phyloP scores from a whole-genome alignment of 2,888 invertebrate genomes.

The Clistopyga incitator region DNA sequence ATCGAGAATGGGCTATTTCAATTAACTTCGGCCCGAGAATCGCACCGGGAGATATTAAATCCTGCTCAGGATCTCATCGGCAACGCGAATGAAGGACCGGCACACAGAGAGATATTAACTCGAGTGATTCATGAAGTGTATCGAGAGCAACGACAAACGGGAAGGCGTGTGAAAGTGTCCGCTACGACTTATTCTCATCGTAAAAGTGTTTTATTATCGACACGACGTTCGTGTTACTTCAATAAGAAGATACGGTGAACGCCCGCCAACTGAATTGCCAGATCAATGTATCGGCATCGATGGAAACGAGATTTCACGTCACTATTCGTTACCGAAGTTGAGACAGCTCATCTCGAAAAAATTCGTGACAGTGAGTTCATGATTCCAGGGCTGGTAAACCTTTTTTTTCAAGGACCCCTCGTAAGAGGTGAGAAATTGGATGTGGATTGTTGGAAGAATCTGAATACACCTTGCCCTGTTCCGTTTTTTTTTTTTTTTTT shows the following conservation, averaged over 20 bases:
- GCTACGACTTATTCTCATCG: constrained; percentile 72
- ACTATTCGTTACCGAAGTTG: background rate
- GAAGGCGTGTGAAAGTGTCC: constrained; percentile 80
- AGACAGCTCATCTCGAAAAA: too few species aligned
- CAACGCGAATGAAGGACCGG: constrained; percentile 13
- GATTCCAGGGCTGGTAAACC: constrained; percentile 26
- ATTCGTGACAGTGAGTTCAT: too few species aligned
- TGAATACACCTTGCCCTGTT: constrained; percentile 20
- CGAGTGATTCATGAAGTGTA: constrained; percentile 68
- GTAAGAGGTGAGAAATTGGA: constrained; percentile 21
- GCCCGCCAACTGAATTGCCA: constrained; percentile 23
- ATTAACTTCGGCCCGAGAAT: constrained; percentile 74
- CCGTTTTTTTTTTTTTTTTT: too few species aligned
- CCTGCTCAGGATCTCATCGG: constrained; percentile 45
- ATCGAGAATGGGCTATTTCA: constrained; percentile 78
- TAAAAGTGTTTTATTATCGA: constrained; percentile 75
- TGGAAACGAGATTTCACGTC: background rate
- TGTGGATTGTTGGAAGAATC: constrained; percentile 34
- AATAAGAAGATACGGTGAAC: constrained; percentile 33
- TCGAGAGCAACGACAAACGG: constrained; percentile 72
- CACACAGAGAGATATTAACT: constrained; percentile 50
- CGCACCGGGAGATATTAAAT: constrained; percentile 59
- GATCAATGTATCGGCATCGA: constrained; percentile 38
- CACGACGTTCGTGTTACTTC: constrained; percentile 29
- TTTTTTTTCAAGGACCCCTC: background rate